Evolutionary conservation across 2,113 vertebrate species (phyloP), one percentile per base, ranked within the genome.

Genomic region (Paraplagusia blochii): DNA sequence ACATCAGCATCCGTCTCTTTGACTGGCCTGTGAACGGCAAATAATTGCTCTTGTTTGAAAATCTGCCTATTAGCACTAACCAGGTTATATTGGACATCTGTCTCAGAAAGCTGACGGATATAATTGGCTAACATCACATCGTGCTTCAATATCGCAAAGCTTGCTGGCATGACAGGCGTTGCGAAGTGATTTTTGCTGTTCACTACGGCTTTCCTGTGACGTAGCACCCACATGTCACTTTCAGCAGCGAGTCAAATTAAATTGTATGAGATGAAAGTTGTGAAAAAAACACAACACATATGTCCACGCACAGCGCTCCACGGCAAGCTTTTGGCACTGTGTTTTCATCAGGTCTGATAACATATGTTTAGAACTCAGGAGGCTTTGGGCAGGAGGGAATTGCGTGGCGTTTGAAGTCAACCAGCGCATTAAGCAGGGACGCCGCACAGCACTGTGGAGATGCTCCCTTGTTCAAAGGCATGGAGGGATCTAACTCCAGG

Each of bases 81-180:
- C 76, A 79, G 86, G 82, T 87, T 84, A 80, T 72, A 58, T 76
- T 80, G 83, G 88, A 88, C 90, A 91, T 88, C 89, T 91, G 90
- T 86, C 83, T 81, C 42, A 13, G 48, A 74, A 43, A 85, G 76
- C 68, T 71, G 68, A 75, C 70, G 69, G 76, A 74, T 84, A 68
- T 87, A 90, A 89, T 90, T 90, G 88, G 86, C 86, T 70, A 74
- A 81, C 78, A 74, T 76, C 78, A 44, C 67, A 69, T 72, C 46
- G 63, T 33, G 66, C 79, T 69, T 81, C 67, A 46, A 59, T 62
- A 56, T 19, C 44, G 63, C 51, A 44, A 65, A 68, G 62, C 65
- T 42, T 52, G 9, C 53, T 7, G 57, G 29, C 49, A 16, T 44
- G 66, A 63, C 66, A 35, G 61, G 66, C 58, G 36, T 9, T 4